These are phyloP conservation scores for Formicarius rufipectus DNA, from an alignment of 2,113 vertebrate genomes.

Conservation along the genomic window DNA sequence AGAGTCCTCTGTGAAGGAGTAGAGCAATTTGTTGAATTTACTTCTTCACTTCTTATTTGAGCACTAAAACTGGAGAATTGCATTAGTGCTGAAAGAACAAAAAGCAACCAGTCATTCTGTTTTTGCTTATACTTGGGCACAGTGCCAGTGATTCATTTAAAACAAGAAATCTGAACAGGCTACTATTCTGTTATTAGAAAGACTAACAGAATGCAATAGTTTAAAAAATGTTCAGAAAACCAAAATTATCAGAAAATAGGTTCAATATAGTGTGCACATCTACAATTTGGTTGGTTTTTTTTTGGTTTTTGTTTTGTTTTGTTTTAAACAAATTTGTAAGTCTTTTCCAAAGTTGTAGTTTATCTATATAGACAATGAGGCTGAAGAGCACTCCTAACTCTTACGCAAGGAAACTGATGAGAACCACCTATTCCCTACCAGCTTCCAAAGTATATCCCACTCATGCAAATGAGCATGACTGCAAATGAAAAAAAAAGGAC, in stretches of 20 bases:
- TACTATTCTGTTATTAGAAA: neutral
- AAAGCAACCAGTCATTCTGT: neutral
- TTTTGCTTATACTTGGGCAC: neutral
- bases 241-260: neutral
- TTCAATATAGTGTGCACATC: neutral
- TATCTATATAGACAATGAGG: accelerated
- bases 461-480: neutral
- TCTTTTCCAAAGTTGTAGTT: neutral
- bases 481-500: neutral
- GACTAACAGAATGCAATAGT: neutral
- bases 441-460: neutral
- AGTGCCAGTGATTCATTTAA: neutral
- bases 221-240: neutral
- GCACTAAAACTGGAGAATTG: neutral
- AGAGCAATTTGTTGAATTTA: neutral
- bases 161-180: neutral
- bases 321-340: too few relatives aligned
- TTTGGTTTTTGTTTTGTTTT: too few relatives aligned
- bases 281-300: too few relatives aligned
- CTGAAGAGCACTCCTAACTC: neutral
- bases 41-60: neutral
- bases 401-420: neutral
- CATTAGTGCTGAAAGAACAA: neutral
- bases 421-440: neutral
- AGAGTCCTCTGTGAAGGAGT: neutral